Conservation (phyloP, 2,888 invertebrate genomes). For the Belgica antarctica region DNA sequence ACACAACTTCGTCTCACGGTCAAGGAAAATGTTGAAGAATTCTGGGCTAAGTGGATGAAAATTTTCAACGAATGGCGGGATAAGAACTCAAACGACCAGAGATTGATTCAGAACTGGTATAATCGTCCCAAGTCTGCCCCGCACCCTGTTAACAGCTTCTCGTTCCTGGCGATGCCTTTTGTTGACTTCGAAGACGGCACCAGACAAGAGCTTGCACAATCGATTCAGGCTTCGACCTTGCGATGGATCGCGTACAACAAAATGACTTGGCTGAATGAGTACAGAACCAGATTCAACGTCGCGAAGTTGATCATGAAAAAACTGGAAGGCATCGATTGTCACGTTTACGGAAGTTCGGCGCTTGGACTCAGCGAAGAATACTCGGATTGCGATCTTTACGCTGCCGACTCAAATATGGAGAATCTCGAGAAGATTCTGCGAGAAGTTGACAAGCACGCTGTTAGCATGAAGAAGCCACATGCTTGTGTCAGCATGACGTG, state of each 20-base stretch:
- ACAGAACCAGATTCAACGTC: not conserved
- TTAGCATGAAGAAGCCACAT: constrained; percentile 8
- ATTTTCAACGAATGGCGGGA: not conserved
- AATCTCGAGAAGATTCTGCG: not conserved
- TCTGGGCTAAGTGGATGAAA: not conserved
- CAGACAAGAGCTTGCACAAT: not conserved
- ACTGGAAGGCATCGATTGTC: constrained; percentile 2
- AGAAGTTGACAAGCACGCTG: not conserved
- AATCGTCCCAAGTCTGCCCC: not conserved
- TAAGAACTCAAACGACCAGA: not conserved
- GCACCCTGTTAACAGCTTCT: not conserved
- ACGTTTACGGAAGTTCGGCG: constrained; percentile 9
- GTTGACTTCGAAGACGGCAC: not conserved
- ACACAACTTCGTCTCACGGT: not conserved
- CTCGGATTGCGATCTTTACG: constrained; percentile 4
- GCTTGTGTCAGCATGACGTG: constrained; percentile 10
- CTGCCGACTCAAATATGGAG: not conserved
- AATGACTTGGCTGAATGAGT: constrained; percentile 9
- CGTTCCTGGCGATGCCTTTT: not conserved
- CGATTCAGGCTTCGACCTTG: not conserved
- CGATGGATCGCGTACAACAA: constrained; percentile 6
- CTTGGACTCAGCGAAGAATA: constrained; percentile 8
- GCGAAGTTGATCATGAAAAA: not conserved
- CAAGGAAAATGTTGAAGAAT: not conserved
- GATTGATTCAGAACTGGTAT: not conserved